Conservation (phyloP, 2,797 vertebrate species). For the Eospalax fontanierii region DNA sequence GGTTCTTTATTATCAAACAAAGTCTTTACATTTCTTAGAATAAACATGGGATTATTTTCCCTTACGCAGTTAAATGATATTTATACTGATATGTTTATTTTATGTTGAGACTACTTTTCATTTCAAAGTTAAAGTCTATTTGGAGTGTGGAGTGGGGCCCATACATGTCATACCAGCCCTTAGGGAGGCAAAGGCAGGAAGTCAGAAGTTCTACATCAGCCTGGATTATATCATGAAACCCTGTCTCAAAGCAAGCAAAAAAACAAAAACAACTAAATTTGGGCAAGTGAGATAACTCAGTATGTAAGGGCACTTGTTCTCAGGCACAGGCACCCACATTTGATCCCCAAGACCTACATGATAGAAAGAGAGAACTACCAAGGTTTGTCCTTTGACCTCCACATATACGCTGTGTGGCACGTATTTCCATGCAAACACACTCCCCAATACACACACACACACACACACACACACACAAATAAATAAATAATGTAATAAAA, state of each 20-base stretch:
- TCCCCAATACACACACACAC: background rate
- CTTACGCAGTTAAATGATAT: background rate
- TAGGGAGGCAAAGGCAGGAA: background rate
- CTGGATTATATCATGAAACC: background rate
- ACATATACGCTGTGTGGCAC: background rate
- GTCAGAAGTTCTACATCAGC: background rate
- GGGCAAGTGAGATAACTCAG: background rate
- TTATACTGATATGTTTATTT: background rate
- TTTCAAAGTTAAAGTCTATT: background rate
- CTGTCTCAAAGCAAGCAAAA: background rate
- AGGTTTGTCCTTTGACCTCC: background rate
- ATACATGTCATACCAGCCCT: background rate
- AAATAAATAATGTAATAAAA: background rate
- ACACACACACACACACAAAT: background rate
- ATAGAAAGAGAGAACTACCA: background rate
- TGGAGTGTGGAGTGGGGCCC: background rate
- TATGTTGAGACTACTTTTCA: slow-evolving; percentile 4
- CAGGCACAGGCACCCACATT: background rate
- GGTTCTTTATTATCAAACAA: slow-evolving; percentile 26
- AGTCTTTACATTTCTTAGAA: slow-evolving; percentile 26
- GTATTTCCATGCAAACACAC: no score
- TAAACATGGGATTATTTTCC: background rate
- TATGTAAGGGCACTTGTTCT: background rate
- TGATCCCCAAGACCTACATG: background rate
- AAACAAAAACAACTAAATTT: background rate